Evolutionary conservation across 53 echinoderm and acorn worm genomes (phyloP).

Genomic region (Actinopyga echinites): DNA sequence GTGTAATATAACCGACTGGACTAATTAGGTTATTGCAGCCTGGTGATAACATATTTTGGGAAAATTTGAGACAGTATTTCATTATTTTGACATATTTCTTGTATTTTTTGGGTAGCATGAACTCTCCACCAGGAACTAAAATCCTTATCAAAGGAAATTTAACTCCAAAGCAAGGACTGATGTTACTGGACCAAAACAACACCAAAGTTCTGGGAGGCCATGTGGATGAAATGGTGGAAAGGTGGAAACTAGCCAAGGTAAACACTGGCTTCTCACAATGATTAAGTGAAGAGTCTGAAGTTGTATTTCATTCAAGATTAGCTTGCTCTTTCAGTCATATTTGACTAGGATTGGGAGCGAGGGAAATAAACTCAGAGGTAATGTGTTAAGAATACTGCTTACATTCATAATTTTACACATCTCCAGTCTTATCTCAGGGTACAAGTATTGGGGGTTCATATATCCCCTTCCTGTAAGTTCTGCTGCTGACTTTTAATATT

Average conservation of each 20-base stretch:
- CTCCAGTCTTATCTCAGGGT: too few species aligned
- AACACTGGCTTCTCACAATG: too few species aligned
- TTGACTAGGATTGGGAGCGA: too few species aligned
- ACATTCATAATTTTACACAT: too few species aligned
- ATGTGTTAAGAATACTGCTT: too few species aligned
- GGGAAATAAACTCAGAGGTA: too few species aligned
- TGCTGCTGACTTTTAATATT: too few species aligned
- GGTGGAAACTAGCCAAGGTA: conserved; percentile 89
- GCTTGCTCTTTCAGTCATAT: too few species aligned
- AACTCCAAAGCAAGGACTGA: conserved; percentile 64
- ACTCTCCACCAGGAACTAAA: conserved; percentile 90
- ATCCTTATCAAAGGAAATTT: conserved; percentile 70
- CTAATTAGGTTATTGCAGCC: background rate
- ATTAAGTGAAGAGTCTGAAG: too few species aligned
- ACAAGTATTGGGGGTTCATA: too few species aligned
- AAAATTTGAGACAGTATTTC: background rate
- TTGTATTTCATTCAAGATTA: too few species aligned
- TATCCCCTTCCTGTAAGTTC: too few species aligned
- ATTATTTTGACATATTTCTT: background rate
- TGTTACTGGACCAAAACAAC: conserved; percentile 63
- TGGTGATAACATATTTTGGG: background rate
- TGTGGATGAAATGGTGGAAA: conserved; percentile 85
- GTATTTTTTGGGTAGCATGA: conserved; percentile 54
- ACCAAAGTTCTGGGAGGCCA: conserved; percentile 77
- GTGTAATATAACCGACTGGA: background rate